Evolutionary conservation across 2,888 invertebrate species (phyloP).

Genomic region (Xiphydria camelus): DNA sequence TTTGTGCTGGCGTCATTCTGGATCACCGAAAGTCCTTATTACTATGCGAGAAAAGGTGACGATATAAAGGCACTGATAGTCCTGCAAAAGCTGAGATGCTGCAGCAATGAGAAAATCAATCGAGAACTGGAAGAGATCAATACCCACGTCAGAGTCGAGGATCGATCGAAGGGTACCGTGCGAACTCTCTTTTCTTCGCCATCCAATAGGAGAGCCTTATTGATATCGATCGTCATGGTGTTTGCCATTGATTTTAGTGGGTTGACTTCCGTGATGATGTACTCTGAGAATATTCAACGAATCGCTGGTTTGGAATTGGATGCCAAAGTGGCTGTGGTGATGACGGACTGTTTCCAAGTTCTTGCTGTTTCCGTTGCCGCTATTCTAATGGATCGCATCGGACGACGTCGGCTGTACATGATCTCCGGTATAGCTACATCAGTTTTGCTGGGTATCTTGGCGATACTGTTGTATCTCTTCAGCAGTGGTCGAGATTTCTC

Average conservation of each 20-base stretch:
- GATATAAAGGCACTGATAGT: neutral
- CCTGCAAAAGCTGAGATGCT: neutral
- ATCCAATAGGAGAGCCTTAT: neutral
- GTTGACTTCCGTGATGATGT: neutral
- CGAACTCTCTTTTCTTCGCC: neutral
- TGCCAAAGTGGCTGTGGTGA: neutral
- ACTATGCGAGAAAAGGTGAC: neutral
- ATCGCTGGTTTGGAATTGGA: neutral
- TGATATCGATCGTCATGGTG: neutral
- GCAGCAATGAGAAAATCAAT: neutral
- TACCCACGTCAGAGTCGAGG: neutral
- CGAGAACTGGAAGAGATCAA: neutral
- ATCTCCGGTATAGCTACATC: neutral
- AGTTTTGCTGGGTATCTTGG: neutral
- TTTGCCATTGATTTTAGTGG: neutral
- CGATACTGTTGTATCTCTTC: neutral
- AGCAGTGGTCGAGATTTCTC: neutral
- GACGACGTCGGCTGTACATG: neutral
- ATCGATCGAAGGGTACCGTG: neutral
- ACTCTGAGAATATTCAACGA: neutral
- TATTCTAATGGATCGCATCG: neutral
- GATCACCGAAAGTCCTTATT: conserved; percentile 2
- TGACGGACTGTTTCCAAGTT: neutral
- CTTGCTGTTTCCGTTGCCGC: neutral
- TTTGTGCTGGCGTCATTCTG: neutral